Conservation (phyloP, 2,888 invertebrate species). For the Allygus modestus region DNA sequence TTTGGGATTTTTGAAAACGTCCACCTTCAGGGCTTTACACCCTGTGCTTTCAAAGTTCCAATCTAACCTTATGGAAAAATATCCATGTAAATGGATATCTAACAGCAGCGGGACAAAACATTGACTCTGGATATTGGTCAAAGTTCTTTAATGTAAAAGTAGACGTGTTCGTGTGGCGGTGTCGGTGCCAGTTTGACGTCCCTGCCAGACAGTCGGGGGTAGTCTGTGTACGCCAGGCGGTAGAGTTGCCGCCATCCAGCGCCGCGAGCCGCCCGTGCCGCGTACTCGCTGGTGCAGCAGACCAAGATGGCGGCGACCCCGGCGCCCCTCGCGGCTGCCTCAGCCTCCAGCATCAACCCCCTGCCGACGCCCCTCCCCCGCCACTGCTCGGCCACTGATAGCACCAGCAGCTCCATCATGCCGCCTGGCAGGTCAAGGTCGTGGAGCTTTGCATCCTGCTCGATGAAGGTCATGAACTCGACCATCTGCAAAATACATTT, state of each 20-base stretch:
- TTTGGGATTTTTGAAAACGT: no score
- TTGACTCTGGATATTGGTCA: neutral
- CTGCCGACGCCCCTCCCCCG: constrained; percentile 14
- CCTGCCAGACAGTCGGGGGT: constrained; percentile 10
- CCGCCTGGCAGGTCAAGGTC: neutral
- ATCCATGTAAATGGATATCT: no score
- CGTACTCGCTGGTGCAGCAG: constrained; percentile 32
- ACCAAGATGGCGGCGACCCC: neutral
- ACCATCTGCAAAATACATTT: neutral
- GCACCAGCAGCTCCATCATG: constrained; percentile 6
- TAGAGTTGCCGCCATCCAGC: constrained; percentile 24
- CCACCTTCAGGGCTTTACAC: no score
- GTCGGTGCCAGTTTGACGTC: neutral
- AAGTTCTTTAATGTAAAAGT: constrained; percentile 14
- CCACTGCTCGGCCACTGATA: constrained; percentile 19
- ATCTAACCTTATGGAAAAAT: no score
- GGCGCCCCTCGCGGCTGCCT: neutral
- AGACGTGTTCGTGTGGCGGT: constrained; percentile 28
- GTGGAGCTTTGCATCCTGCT: neutral
- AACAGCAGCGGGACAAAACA: no score
- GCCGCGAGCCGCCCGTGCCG: neutral
- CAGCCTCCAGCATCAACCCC: neutral
- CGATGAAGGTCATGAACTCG: constrained; percentile 21
- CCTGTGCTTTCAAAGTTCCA: no score
- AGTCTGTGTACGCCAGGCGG: constrained; percentile 30